A percentile compares a stretch with the other conserved stretches of the same genome.
These are phyloP conservation scores for Schizopygopsis pylzovi DNA, from an alignment of 2,797 vertebrate genomes.

Conservation along the genomic window DNA sequence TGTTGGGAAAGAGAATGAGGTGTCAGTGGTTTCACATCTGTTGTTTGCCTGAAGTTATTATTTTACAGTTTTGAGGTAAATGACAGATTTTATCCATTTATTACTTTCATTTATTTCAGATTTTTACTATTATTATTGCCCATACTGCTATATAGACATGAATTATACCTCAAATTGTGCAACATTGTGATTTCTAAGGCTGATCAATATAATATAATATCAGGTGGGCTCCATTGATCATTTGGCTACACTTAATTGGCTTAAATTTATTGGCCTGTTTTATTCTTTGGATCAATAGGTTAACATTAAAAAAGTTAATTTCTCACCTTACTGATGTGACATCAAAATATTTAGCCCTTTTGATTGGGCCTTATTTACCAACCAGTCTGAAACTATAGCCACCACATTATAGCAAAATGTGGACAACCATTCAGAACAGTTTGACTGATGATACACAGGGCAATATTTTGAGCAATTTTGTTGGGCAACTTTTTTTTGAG, in stretches of 20 bases:
- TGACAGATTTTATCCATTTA: neutral
- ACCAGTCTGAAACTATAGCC: neutral
- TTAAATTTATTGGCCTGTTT: neutral
- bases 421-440: neutral
- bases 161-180: neutral
- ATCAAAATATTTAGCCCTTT: neutral
- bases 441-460: no score
- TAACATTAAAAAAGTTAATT: neutral
- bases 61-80: conserved; percentile 1
- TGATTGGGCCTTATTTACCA: neutral
- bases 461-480: no score
- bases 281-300: neutral
- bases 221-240: neutral
- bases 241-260: neutral
- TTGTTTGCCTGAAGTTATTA: conserved; percentile 6
- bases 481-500: no score
- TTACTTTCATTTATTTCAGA: no score
- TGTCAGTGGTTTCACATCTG: conserved; percentile 9
- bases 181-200: no score
- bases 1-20: neutral
- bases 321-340: neutral
- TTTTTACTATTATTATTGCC: neutral
- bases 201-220: no score
- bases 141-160: neutral
- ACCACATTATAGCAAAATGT: neutral